Conservation (phyloP, 2,888 invertebrate genomes). For the Troides helena region DNA sequence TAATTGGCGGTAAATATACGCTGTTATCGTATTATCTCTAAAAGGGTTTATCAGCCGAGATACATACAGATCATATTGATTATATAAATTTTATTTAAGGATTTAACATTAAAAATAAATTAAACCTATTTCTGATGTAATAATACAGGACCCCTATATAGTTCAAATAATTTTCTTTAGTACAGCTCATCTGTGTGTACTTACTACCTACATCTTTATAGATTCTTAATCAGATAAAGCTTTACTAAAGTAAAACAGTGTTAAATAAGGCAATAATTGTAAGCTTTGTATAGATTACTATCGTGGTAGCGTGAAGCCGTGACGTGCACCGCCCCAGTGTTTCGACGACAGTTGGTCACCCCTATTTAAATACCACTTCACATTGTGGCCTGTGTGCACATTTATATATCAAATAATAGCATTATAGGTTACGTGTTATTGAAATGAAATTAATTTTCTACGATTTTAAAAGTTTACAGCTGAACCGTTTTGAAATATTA, state of each 20-base stretch:
- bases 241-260: slow-evolving; percentile 53
- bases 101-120: not conserved
- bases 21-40: slow-evolving; percentile 56
- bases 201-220: not conserved
- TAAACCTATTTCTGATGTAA: no score
- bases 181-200: not conserved
- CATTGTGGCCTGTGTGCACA: slow-evolving; percentile 77
- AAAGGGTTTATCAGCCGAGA: slow-evolving; percentile 19
- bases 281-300: slow-evolving; percentile 74
- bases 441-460: slow-evolving; percentile 37
- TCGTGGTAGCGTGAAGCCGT: slow-evolving; percentile 72
- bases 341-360: slow-evolving; percentile 78
- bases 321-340: slow-evolving; percentile 68
- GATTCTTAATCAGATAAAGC: slow-evolving; percentile 29
- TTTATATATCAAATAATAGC: slow-evolving; percentile 57
- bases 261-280: slow-evolving; percentile 73
- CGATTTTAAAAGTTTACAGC: not conserved
- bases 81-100: not conserved
- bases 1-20: slow-evolving; percentile 78
- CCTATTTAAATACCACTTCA: slow-evolving; percentile 77
- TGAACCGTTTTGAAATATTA: not conserved
- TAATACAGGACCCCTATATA: no score
- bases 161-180: not conserved
- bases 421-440: slow-evolving; percentile 62
- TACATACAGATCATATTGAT: not conserved